These are phyloP conservation scores for Alligator mississippiensis DNA, from an alignment of 2,113 vertebrate genomes.

Conservation along the genomic window DNA sequence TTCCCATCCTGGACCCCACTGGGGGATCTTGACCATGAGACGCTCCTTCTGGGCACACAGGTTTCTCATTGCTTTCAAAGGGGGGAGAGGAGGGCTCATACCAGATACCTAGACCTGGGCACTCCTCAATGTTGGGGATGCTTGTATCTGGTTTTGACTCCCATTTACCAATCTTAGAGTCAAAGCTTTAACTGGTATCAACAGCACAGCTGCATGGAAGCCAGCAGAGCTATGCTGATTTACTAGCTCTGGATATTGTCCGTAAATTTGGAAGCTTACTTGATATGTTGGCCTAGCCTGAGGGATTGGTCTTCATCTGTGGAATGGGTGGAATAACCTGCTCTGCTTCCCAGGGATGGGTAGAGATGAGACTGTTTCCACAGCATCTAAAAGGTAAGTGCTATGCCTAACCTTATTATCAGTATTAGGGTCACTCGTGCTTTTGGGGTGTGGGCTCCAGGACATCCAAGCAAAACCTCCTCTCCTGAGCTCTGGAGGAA, in stretches of 20 bases:
- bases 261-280: not conserved
- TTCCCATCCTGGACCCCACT: not conserved
- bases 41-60: not conserved
- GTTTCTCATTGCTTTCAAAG: not conserved
- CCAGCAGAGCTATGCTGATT: not conserved
- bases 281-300: not conserved
- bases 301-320: not conserved
- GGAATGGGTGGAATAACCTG: not conserved
- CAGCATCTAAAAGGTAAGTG: not conserved
- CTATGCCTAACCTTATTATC: too few relatives aligned
- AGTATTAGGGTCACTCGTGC: not conserved
- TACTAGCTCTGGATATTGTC: not conserved
- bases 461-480: not conserved
- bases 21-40: not conserved
- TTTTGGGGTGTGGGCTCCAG: not conserved
- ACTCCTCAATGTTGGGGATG: not conserved
- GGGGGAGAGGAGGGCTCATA: not conserved
- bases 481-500: fast-evolving
- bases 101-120: not conserved
- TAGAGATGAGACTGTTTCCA: too few relatives aligned
- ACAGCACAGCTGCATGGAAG: not conserved
- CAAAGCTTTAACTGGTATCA: not conserved
- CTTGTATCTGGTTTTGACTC: not conserved
- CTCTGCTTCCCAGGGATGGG: not conserved
- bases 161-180: not conserved